Base-by-base conservation (phyloP, 2,888 invertebrate genomes). In the Hydroisotoma schaefferi region DNA sequence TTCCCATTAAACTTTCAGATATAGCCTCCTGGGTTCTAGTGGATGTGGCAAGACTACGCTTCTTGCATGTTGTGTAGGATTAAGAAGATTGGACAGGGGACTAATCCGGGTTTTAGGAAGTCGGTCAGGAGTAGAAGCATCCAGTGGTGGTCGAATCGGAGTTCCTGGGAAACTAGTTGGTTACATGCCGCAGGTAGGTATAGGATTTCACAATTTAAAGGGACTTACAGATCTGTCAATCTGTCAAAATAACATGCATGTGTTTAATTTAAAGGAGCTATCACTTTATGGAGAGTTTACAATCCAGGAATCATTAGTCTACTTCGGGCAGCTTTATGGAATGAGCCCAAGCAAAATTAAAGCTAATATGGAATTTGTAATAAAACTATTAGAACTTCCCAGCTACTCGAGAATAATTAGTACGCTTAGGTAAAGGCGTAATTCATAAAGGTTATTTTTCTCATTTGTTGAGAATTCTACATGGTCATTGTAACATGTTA, bases 271-370 rank as follows among this genome's bases (percentile, higher is more conserved):
- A 8, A 33, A 40, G 74, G 92, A 92, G 78, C 90, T 90, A 61
- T 91, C 92, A 0, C 81, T 92, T 1, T 92, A 90, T 76, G 90
- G 88, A 1, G 91, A 92, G 79, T 94, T 95, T 79, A 88, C 92
- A 33, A 94, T 95, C 74, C 86, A 87, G 69, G 94, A 95, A 53
- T 53, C 59, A 12, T 47, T 67, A 1, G 53, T 57, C 12, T 69
- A 62, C 38, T 69, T 61, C 28, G 69, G 67, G 2, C 46, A 59
- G 12, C 46, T 69, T 27, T 67, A 67, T 37, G 67, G 67, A 25
- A 63, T 69, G 64, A 59, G 49, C 10, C 27, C 44, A 1, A 53
- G 20, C 23, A 23, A 51, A 46, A 55, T 69, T n/a, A 43, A 59
- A 43, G 61, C 63, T 40, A 57, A 59, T 46, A 56, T 55, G 46